Evolutionary conservation across 2,113 vertebrate species (phyloP), one percentile per base, ranked within the genome.

Genomic region (Salvelinus namaycush): DNA sequence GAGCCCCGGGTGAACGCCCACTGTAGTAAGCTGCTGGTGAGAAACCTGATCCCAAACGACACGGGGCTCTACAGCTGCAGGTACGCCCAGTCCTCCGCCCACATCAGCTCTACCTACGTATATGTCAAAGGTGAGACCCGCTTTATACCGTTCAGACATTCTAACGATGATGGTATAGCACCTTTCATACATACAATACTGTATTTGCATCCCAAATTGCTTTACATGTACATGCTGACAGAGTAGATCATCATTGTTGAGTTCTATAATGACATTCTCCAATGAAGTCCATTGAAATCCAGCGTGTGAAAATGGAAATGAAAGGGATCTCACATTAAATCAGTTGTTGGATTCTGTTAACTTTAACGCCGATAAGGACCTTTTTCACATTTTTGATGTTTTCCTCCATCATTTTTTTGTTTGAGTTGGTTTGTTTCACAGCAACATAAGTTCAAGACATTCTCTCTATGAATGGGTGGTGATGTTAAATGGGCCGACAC

Each of bases 41-140:
- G 81, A 70, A 83, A 86, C 27, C 79, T 93, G 75, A 80, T 0
- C 0, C 86, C 86, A 70, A 90, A 39, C 0, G 95, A 97, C 90
- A 97, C 95, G 0, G 95, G 96, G 0, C 85, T 67, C 22, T 94
- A 96, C 88, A 91, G 78, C 74, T 98, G 96, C 72, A 54, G 44
- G n/a, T 90, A 84, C 49, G 72, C n/a, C 26, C 65, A 70, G 24
- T 1, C 26, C 24, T 84, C 78, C 2, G 29, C 34, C 4, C 48
- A 78, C 0, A 64, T 89, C 2, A 75, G 76, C 24, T 71, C 75
- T 8, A 87, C 92, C 5, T 97, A 97, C 0, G 83, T 98, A 67
- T 97, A 88, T 39, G 94, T 97, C 34, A 89, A 88, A 95, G 95
- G 96, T 97, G 87, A 94, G 93, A 26, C 68, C 31, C 34, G 14